Evolutionary conservation across 1,140 invertebrate species (phyloP).

Genomic region (Pseudachorutes palmiensis): DNA sequence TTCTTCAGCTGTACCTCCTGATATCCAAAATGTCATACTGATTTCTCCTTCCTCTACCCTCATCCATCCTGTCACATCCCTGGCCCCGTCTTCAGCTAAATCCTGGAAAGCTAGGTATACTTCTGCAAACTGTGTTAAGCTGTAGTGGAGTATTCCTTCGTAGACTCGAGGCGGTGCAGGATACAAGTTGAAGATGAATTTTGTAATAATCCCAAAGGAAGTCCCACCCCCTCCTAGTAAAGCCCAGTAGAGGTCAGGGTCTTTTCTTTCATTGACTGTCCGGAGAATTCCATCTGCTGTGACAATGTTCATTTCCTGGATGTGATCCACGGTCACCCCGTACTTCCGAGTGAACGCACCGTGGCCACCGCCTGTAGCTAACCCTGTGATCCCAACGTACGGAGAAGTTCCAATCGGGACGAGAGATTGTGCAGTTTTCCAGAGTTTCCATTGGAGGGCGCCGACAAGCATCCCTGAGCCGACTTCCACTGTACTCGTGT

Average conservation of each 20-base stretch:
- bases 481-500: not conserved
- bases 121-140: not conserved
- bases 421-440: not conserved
- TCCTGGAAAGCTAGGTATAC: no score
- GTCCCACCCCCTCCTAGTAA: not conserved
- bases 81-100: no score
- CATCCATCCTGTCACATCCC: no score
- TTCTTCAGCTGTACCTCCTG: no score
- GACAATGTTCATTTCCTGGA: not conserved
- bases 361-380: no score
- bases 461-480: not conserved
- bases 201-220: not conserved
- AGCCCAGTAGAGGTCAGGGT: slow-evolving; percentile 6
- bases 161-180: not conserved
- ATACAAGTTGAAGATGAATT: not conserved
- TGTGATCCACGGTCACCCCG: not conserved
- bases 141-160: not conserved
- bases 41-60: no score
- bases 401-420: not conserved
- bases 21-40: no score
- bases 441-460: not conserved
- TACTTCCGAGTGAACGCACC: not conserved
- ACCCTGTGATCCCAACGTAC: not conserved
- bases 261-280: not conserved
- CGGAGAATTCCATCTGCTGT: not conserved